A percentile compares a stretch with the other conserved stretches of the same genome.
Evolutionary conservation across 2,797 vertebrate species (phyloP).

Genomic region (Eurystomus glaucurus): DNA sequence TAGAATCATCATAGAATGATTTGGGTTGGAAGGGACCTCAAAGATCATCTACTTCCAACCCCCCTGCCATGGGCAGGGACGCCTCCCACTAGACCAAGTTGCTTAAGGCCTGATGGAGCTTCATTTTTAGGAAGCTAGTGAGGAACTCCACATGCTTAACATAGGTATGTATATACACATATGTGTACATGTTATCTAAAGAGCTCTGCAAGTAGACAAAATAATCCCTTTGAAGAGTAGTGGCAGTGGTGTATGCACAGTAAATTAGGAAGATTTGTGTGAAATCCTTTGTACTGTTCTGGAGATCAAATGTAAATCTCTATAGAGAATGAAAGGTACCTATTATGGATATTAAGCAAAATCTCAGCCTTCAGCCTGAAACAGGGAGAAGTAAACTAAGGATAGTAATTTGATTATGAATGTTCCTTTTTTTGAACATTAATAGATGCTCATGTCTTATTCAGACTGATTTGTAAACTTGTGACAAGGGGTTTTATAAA

Average conservation of each 20-base stretch:
- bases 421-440: not conserved
- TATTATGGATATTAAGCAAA: not conserved
- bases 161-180: not conserved
- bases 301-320: not conserved
- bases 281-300: constrained; percentile 11
- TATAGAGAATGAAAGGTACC: not conserved
- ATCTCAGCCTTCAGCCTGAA: not conserved
- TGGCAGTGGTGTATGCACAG: constrained; percentile 1
- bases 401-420: not conserved
- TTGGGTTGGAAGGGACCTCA: no score
- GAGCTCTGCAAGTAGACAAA: not conserved
- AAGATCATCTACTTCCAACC: no score
- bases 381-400: not conserved
- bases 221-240: not conserved
- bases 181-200: not conserved
- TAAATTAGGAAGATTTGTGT: not conserved
- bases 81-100: no score
- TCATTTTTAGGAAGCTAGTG: constrained; percentile 15
- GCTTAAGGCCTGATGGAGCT: not conserved
- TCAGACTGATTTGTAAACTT: not conserved
- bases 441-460: not conserved
- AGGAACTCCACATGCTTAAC: not conserved
- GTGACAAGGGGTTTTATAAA: not conserved
- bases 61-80: no score
- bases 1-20: no score